phyloP scores from a whole-genome alignment of 2,888 invertebrate species.

The Thelaira solivaga region DNA sequence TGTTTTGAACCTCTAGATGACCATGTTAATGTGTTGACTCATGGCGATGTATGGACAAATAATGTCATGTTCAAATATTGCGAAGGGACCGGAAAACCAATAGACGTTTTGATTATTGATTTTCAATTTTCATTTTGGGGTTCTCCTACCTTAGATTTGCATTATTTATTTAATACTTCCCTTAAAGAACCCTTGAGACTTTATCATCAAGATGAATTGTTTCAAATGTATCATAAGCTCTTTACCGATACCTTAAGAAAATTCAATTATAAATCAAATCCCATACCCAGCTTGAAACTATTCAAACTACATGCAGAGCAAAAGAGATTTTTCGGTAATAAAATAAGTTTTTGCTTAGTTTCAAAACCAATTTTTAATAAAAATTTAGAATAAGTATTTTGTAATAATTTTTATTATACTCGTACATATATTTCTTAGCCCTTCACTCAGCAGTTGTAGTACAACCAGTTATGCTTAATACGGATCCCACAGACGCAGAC shows the following conservation, averaged over 20 bases:
- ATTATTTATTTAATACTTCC: slow-evolving; percentile 75
- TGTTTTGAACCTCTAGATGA: slow-evolving; percentile 68
- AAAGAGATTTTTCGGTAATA: slow-evolving; percentile 73
- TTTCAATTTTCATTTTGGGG: slow-evolving; percentile 76
- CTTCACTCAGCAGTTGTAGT: slow-evolving; percentile 71
- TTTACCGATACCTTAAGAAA: slow-evolving; percentile 68
- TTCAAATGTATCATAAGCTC: slow-evolving; percentile 71
- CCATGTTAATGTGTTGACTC: slow-evolving; percentile 73
- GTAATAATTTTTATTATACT: background rate
- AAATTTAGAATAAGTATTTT: too few species aligned
- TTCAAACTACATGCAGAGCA: slow-evolving; percentile 71
- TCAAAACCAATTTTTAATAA: too few species aligned
- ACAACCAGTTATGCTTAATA: slow-evolving; percentile 73
- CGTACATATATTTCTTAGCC: too few species aligned
- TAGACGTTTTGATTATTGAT: slow-evolving; percentile 73
- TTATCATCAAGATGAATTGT: slow-evolving; percentile 69
- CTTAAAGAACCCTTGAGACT: slow-evolving; percentile 71
- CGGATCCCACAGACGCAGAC: slow-evolving; percentile 73
- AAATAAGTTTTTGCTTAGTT: too few species aligned
- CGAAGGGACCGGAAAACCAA: slow-evolving; percentile 64
- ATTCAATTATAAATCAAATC: slow-evolving; percentile 67
- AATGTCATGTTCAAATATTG: slow-evolving; percentile 76
- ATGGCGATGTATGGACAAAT: slow-evolving; percentile 76
- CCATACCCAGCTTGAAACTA: slow-evolving; percentile 72
- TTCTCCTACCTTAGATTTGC: slow-evolving; percentile 74